Evolutionary conservation across 2,888 invertebrate genomes (phyloP).

Genomic region (Patella caerulea): DNA sequence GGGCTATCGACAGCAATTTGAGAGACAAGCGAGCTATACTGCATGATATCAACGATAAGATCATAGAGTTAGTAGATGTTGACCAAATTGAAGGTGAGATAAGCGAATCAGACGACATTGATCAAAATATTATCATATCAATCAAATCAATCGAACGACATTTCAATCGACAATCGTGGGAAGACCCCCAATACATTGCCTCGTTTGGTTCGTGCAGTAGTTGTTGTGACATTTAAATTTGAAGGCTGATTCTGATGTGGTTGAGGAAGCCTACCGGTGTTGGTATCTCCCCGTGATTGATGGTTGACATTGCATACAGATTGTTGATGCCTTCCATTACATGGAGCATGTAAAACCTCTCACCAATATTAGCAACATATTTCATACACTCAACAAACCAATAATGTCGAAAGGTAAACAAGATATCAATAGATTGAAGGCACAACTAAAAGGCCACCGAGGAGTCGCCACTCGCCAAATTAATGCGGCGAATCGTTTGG

Average conservation of each 20-base stretch:
- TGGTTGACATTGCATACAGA: neutral
- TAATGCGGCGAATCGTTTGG: too few relatives aligned
- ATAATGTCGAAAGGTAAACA: neutral
- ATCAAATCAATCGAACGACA: neutral
- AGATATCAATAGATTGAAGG: conserved; percentile 7
- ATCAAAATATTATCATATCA: neutral
- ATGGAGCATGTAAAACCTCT: neutral
- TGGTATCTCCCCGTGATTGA: neutral
- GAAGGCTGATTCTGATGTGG: neutral
- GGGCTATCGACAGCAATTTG: too few relatives aligned
- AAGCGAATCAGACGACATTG: neutral
- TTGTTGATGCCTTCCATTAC: conserved; percentile 5
- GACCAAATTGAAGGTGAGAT: neutral
- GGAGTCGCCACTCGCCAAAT: neutral
- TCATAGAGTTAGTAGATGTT: too few relatives aligned
- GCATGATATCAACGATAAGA: too few relatives aligned
- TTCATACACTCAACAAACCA: neutral
- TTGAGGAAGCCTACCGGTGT: neutral
- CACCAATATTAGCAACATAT: too few relatives aligned
- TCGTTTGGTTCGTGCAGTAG: neutral
- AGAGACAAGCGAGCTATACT: too few relatives aligned
- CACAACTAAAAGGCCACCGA: neutral
- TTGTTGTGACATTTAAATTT: neutral
- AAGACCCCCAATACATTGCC: neutral
- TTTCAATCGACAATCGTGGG: neutral